phyloP scores from a whole-genome alignment of 2,888 invertebrate genomes.

The Chironomus tentans region DNA sequence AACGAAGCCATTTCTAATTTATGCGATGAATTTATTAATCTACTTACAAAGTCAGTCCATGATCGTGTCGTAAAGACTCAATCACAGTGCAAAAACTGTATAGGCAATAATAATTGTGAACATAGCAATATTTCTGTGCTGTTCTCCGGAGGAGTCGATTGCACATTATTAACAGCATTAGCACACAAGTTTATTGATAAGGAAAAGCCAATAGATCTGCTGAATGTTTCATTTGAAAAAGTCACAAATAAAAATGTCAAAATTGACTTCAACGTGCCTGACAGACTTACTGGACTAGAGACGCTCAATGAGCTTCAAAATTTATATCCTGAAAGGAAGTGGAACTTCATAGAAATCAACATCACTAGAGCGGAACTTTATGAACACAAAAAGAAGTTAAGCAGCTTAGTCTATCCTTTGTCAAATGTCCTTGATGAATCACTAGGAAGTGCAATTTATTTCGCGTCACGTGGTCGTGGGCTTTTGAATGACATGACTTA shows the following conservation, averaged over 20 bases:
- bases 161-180: conserved; percentile 76
- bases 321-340: conserved; percentile 62
- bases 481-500: conserved; percentile 29
- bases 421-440: conserved; percentile 90
- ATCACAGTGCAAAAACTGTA: conserved; percentile 52
- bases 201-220: conserved; percentile 70
- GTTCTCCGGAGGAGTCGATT: conserved; percentile 96
- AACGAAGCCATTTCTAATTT: conserved; percentile 35
- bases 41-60: conserved; percentile 52
- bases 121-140: conserved; percentile 69
- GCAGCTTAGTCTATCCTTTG: conserved; percentile 75
- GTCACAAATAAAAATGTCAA: conserved; percentile 28
- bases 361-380: conserved; percentile 57
- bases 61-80: conserved; percentile 53
- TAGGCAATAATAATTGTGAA: conserved; percentile 40
- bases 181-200: conserved; percentile 58
- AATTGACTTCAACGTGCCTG: conserved; percentile 61
- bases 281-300: conserved; percentile 66
- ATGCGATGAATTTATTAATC: conserved; percentile 39
- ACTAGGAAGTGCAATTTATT: conserved; percentile 93
- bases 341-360: conserved; percentile 79
- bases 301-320: conserved; percentile 59
- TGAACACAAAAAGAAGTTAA: conserved; percentile 45
- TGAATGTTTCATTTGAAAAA: conserved; percentile 88
- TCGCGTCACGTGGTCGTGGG: conserved; percentile 72